phyloP scores from a whole-genome alignment of 2,888 invertebrate genomes.

The Nephrotoma flavescens region DNA sequence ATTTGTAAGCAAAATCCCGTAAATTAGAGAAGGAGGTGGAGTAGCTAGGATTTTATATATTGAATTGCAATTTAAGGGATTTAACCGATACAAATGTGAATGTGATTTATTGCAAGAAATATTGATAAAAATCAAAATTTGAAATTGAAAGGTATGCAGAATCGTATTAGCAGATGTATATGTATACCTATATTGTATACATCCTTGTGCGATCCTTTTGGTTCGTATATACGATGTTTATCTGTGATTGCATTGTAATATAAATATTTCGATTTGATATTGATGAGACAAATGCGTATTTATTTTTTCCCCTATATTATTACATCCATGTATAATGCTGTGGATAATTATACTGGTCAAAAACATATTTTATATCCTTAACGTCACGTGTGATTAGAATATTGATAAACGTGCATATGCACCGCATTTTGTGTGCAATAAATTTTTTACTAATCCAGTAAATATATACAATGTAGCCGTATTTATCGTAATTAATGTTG shows the following conservation, averaged over 20 bases:
- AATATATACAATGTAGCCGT: neutral
- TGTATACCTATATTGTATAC: too few relatives aligned
- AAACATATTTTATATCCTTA: neutral
- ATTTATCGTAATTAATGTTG: neutral
- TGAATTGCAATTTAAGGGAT: neutral
- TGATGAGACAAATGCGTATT: neutral
- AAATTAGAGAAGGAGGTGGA: neutral
- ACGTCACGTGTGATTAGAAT: neutral
- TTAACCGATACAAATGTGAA: neutral
- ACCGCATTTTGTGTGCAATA: neutral
- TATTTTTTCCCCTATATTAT: neutral
- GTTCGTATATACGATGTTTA: neutral
- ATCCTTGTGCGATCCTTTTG: neutral
- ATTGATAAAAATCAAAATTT: neutral
- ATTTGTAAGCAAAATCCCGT: neutral
- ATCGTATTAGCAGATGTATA: neutral
- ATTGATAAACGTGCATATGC: neutral
- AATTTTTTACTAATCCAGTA: neutral
- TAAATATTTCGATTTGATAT: neutral
- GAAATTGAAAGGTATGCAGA: neutral
- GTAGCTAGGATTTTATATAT: neutral
- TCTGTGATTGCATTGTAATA: neutral
- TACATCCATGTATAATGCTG: neutral
- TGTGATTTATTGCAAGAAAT: neutral
- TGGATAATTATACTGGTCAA: neutral